phyloP scores from a whole-genome alignment of 2,113 vertebrate species.

The Malurus melanocephalus region DNA sequence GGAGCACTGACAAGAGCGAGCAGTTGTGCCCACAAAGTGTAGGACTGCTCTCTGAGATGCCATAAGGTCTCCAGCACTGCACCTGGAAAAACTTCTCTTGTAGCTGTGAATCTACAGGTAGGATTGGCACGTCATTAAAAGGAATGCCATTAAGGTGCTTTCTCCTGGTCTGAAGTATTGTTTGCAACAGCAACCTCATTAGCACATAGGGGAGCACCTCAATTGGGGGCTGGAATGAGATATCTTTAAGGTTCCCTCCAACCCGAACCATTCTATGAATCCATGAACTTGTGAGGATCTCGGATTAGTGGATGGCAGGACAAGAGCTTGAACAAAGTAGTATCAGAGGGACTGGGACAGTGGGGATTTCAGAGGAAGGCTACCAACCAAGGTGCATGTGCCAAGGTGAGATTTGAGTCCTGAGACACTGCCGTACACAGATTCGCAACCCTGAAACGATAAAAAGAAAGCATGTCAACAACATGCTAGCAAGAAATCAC shows the following conservation, averaged over 20 bases:
- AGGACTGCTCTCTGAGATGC: background rate
- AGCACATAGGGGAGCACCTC: background rate
- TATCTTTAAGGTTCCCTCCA: background rate
- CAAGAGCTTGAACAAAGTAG: background rate
- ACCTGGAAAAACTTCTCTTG: background rate
- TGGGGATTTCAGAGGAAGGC: background rate
- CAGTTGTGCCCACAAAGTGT: background rate
- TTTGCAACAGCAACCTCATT: background rate
- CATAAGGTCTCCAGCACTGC: background rate
- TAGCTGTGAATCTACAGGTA: background rate
- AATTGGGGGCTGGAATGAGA: background rate
- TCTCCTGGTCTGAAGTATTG: background rate
- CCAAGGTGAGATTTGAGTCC: slow-evolving; percentile 93
- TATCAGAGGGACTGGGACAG: background rate
- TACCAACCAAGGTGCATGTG: slow-evolving; percentile 85
- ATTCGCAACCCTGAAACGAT: slow-evolving; percentile 83
- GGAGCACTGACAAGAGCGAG: background rate
- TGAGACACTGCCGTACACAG: slow-evolving; percentile 90
- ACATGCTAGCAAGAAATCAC: background rate
- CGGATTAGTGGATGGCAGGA: background rate
- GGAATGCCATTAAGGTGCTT: background rate
- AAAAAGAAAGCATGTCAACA: background rate
- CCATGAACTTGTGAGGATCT: background rate
- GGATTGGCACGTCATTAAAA: background rate
- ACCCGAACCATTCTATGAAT: background rate